phyloP scores from a whole-genome alignment of 1,140 invertebrate species.

The Drosophila santomea region DNA sequence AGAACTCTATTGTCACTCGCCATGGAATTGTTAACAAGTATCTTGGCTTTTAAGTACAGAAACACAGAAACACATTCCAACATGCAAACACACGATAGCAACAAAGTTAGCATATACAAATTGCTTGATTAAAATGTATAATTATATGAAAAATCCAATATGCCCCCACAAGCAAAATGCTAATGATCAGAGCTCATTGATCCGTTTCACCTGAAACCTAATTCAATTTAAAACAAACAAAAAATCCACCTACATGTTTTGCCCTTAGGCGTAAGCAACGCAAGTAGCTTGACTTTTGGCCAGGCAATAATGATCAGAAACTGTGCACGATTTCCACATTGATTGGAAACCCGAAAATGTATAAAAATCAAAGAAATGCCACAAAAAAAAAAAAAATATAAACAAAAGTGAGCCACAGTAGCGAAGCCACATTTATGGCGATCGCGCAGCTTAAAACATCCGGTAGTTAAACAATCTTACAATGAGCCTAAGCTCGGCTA shows the following conservation, averaged over 20 bases:
- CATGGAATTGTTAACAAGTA: too few species aligned
- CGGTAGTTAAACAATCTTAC: constrained; percentile 75
- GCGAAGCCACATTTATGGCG: constrained; percentile 37
- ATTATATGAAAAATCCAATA: neutral
- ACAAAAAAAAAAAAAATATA: neutral
- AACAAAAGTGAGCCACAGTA: constrained; percentile 14
- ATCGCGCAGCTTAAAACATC: constrained; percentile 70
- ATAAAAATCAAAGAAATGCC: constrained; percentile 9
- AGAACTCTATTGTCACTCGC: too few species aligned
- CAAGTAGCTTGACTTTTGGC: neutral
- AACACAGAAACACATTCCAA: neutral
- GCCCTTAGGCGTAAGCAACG: neutral
- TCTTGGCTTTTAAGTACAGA: too few species aligned
- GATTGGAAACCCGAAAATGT: constrained; percentile 17
- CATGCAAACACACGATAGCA: neutral
- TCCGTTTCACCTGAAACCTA: neutral
- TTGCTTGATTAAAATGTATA: too few species aligned
- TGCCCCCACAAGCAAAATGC: neutral
- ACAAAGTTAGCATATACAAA: neutral
- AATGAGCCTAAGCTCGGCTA: constrained; percentile 57
- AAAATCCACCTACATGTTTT: constrained; percentile 1
- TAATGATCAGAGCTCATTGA: constrained; percentile 1
- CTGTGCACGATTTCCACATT: neutral
- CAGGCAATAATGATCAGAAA: neutral
- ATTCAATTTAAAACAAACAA: neutral